Evolutionary conservation across 2,888 invertebrate species (phyloP).

Genomic region (Nymphalis c-album): DNA sequence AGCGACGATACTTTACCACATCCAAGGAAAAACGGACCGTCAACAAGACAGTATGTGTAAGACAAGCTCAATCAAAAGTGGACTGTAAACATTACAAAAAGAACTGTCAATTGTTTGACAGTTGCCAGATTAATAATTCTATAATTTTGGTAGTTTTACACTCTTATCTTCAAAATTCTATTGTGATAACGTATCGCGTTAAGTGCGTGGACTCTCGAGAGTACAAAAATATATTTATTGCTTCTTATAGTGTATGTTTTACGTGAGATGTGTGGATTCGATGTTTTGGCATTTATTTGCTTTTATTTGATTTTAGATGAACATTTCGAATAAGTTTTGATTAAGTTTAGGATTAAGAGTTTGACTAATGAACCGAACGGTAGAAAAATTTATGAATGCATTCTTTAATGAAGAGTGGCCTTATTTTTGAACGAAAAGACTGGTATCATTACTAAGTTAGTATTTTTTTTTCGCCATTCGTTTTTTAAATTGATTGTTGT

Average conservation of each 20-base stretch:
- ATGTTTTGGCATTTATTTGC: constrained; percentile 35
- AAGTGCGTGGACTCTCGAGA: constrained; percentile 57
- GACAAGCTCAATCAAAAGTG: constrained; percentile 4
- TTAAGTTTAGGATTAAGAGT: constrained; percentile 7
- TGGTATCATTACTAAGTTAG: no score
- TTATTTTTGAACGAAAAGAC: not conserved
- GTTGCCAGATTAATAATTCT: not conserved
- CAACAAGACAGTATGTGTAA: constrained; percentile 68
- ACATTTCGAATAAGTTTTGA: constrained; percentile 15
- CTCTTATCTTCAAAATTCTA: constrained; percentile 37
- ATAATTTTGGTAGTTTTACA: constrained; percentile 42
- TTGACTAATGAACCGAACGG: not conserved
- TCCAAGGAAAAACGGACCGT: constrained; percentile 68
- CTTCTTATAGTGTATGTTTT: constrained; percentile 24
- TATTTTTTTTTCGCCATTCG: no score
- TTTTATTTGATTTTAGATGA: constrained; percentile 27
- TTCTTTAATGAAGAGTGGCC: not conserved
- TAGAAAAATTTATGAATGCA: not conserved
- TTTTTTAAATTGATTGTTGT: no score
- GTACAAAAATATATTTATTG: constrained; percentile 63
- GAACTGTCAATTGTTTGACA: constrained; percentile 19
- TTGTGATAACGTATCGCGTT: constrained; percentile 62
- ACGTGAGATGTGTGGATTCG: constrained; percentile 27
- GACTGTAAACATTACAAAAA: constrained; percentile 14
- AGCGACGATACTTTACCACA: constrained; percentile 69